A percentile compares a stretch with the other conserved stretches of the same genome.
Conservation (phyloP, 2,888 invertebrate species). For the Psococerastis gibbosa region DNA sequence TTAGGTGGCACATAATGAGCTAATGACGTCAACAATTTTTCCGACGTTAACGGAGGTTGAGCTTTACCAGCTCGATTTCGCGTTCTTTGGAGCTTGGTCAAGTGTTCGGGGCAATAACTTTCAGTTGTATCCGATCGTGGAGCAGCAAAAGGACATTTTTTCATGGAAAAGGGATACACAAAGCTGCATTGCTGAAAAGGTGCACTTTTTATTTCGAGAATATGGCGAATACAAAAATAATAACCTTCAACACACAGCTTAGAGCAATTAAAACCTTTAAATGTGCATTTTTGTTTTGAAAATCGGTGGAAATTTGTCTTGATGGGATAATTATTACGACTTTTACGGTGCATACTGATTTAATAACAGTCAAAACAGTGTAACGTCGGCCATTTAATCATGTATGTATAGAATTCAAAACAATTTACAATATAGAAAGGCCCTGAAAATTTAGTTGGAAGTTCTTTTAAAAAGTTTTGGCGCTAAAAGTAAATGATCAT, state of each 20-base stretch:
- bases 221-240: constrained; percentile 63
- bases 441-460: no score
- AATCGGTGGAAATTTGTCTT: no score
- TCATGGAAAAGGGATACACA: constrained; percentile 43
- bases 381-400: no score
- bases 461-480: no score
- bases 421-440: no score
- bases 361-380: no score
- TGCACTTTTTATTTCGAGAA: constrained; percentile 61
- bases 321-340: no score
- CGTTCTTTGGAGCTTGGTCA: not conserved
- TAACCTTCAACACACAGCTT: constrained; percentile 49
- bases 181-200: constrained; percentile 68
- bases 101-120: constrained; percentile 18
- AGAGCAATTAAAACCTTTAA: constrained; percentile 30
- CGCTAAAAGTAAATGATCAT: no score
- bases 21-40: not conserved
- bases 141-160: constrained; percentile 60
- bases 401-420: no score
- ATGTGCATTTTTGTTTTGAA: not conserved
- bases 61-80: not conserved
- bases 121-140: constrained; percentile 53
- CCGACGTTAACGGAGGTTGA: not conserved
- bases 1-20: constrained; percentile 4
- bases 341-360: no score